Evolutionary conservation across 2,797 vertebrate genomes (phyloP).

Genomic region (Eulemur albifrons): DNA sequence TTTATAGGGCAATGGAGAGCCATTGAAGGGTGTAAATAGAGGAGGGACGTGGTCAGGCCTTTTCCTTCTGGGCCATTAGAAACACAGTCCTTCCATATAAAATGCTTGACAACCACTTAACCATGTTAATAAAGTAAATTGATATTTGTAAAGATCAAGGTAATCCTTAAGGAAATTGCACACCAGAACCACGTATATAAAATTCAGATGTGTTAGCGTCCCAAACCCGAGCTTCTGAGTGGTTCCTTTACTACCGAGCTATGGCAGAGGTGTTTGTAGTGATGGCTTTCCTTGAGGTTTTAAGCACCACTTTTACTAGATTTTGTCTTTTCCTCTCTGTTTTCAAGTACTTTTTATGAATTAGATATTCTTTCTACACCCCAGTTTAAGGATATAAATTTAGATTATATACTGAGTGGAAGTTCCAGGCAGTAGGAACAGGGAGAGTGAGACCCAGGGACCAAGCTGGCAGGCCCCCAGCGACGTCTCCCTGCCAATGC

Average conservation of each 20-base stretch:
- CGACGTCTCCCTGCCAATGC: background rate
- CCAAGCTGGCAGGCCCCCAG: background rate
- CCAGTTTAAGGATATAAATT: constrained; percentile 4
- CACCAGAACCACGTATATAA: constrained; percentile 61
- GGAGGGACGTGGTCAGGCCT: constrained; percentile 60
- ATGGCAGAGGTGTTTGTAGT: background rate
- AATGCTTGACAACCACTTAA: constrained; percentile 70
- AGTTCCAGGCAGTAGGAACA: background rate
- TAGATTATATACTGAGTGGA: background rate
- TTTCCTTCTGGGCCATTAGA: constrained; percentile 74
- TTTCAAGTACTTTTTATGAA: constrained; percentile 31
- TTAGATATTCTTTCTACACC: constrained; percentile 38
- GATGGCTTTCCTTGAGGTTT: constrained; percentile 32
- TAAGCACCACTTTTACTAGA: constrained; percentile 51
- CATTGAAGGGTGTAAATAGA: constrained; percentile 77
- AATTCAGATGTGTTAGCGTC: constrained; percentile 57
- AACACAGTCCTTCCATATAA: constrained; percentile 71
- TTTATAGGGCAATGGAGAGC: constrained; percentile 78
- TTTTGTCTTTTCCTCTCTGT: constrained; percentile 36
- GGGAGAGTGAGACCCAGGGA: background rate
- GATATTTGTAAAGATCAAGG: constrained; percentile 78
- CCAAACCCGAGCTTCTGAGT: background rate
- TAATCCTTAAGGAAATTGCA: constrained; percentile 69
- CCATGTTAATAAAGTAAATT: constrained; percentile 76
- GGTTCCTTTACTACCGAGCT: background rate